Evolutionary conservation across 2,797 vertebrate genomes (phyloP).

Genomic region (Leontopithecus rosalia): DNA sequence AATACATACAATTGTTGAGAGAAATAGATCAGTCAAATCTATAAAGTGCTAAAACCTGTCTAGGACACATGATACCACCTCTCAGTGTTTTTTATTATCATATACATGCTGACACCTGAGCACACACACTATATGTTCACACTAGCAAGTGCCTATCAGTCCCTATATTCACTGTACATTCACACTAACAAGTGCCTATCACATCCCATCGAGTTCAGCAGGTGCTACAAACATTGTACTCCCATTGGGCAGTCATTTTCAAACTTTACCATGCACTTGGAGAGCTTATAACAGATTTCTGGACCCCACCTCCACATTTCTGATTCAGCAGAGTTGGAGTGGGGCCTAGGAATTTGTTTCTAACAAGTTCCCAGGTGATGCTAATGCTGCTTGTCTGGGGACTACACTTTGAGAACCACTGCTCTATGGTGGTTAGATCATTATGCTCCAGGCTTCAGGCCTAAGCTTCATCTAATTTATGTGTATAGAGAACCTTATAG

Average conservation of each 20-base stretch:
- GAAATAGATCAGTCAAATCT: neutral
- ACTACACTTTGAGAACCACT: neutral
- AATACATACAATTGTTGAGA: neutral
- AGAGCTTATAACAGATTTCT: neutral
- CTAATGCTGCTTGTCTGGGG: neutral
- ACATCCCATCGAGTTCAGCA: neutral
- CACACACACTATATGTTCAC: neutral
- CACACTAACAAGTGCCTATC: neutral
- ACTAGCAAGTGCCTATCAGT: neutral
- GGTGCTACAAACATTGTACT: neutral
- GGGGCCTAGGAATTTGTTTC: neutral
- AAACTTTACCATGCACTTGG: neutral
- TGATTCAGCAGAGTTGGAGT: neutral
- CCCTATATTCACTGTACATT: neutral
- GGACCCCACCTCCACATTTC: neutral
- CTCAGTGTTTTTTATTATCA: neutral
- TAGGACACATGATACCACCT: neutral
- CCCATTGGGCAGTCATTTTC: neutral
- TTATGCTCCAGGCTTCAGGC: neutral
- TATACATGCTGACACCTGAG: neutral
- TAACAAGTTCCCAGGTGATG: neutral
- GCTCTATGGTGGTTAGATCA: neutral
- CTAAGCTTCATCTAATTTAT: neutral
- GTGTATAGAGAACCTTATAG: neutral
- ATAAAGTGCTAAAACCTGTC: neutral